Evolutionary conservation across 2,888 invertebrate species (phyloP), one percentile per base, ranked within the genome.

Genomic region (Sylvicola cinctus): DNA sequence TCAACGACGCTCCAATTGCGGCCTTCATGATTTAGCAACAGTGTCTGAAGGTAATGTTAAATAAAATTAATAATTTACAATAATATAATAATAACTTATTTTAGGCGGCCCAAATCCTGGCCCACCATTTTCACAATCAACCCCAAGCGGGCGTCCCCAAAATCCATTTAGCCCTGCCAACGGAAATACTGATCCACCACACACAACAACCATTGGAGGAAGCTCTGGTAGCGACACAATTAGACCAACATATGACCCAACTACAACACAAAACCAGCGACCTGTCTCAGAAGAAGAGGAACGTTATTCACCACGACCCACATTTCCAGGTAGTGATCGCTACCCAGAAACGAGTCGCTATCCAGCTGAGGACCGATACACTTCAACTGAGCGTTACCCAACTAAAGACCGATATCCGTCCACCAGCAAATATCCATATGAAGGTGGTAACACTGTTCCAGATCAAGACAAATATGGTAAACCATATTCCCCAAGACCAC

Each of bases 1-100:
- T 45, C 54, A 65, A 29, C 50, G 55, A 36, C 67, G 66, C 46
- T 63, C 60, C 26, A 65, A 64, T 40, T 68, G 68, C 39, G 53
- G 35, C 13, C 31, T 58, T 38, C 50, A 55, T 44, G 43, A 54
- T 36, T 48, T n/a, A n/a, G n/a, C n/a, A n/a, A n/a, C n/a, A n/a
- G n/a, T n/a, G n/a, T n/a, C n/a, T n/a, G n/a, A n/a, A n/a, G n/a
- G n/a, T n/a, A n/a, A n/a, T n/a, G n/a, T n/a, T n/a, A n/a, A n/a
- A n/a, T n/a, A n/a, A n/a, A n/a, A n/a, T n/a, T n/a, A n/a, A n/a
- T n/a, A n/a, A n/a, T n/a, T n/a, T n/a, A n/a, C n/a, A n/a, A n/a
- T n/a, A n/a, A n/a, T n/a, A n/a, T n/a, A n/a, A n/a, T n/a, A n/a
- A n/a, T n/a, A n/a, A n/a, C n/a, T n/a, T n/a, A n/a, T n/a, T n/a